Conservation (phyloP, 2,113 vertebrate genomes). For the Phyllostomus hastatus region DNA sequence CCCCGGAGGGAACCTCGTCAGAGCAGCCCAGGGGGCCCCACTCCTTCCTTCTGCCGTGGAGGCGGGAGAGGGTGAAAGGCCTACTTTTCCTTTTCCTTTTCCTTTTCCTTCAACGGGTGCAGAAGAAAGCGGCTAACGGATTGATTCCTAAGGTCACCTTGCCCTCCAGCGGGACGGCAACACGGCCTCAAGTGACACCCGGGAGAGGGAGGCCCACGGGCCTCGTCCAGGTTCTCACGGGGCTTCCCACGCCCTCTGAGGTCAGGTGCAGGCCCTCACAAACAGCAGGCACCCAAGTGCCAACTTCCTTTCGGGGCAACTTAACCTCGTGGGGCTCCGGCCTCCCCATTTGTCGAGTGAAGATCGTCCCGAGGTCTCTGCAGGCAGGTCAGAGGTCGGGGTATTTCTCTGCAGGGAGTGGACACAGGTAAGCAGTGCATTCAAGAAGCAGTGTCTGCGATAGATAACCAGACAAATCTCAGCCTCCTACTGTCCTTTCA, state of each 20-base stretch:
- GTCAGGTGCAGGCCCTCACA: too few species aligned
- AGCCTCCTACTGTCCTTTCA: neutral
- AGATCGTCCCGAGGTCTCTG: neutral
- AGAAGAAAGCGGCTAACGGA: neutral
- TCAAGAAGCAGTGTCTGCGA: too few species aligned
- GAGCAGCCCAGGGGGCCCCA: accelerated
- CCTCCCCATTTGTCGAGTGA: neutral
- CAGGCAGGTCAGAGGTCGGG: too few species aligned
- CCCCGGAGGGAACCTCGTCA: accelerated
- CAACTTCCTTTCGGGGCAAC: neutral
- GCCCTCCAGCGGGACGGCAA: neutral
- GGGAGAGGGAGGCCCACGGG: too few species aligned
- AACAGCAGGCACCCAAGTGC: too few species aligned
- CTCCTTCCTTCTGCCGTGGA: neutral
- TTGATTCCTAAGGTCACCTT: neutral
- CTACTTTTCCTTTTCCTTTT: neutral
- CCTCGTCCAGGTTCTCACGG: neutral
- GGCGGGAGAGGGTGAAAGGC: accelerated
- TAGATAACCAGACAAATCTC: too few species aligned
- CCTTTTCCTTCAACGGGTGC: neutral
- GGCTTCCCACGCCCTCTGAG: neutral
- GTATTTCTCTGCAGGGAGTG: neutral
- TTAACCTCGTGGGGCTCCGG: neutral
- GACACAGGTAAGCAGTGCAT: accelerated
- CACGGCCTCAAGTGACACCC: accelerated